Evolutionary conservation across 2,888 invertebrate species (phyloP).

Genomic region (Bellardia pandia): DNA sequence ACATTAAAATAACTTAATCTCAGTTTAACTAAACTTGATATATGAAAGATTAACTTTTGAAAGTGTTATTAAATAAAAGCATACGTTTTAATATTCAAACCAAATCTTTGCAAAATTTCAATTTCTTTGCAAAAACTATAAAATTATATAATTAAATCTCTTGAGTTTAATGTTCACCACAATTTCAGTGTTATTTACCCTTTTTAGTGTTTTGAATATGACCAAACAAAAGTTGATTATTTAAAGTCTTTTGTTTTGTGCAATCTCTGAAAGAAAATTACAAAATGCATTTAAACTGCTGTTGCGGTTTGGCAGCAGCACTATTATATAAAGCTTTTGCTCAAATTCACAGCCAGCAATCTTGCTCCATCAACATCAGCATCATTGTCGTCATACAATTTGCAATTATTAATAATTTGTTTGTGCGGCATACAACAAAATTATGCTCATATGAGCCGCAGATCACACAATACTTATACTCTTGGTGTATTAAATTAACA

Average conservation of each 20-base stretch:
- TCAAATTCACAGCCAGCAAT: neutral
- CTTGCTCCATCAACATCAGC: neutral
- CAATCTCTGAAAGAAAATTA: conserved; percentile 23
- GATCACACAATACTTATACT: neutral
- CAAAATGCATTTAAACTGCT: conserved; percentile 54
- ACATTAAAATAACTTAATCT: no score
- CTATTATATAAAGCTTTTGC: conserved; percentile 8
- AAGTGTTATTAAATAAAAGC: no score
- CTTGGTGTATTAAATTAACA: neutral
- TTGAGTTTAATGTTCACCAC: neutral
- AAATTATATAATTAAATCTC: no score
- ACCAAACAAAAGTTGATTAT: neutral
- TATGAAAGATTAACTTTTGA: no score
- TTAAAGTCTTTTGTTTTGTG: neutral
- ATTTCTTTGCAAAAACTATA: no score
- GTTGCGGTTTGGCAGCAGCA: conserved; percentile 45
- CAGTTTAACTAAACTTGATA: no score
- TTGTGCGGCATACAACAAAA: conserved; percentile 16
- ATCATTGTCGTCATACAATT: conserved; percentile 16
- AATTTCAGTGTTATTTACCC: conserved; percentile 27
- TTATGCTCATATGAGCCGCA: conserved; percentile 2
- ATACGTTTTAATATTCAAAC: no score
- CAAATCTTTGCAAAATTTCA: no score
- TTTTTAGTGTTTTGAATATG: neutral
- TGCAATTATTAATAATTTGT: conserved; percentile 52